These are phyloP conservation scores for Sphaeridia pumilis DNA, from an alignment of 2,888 invertebrate genomes.

Conservation along the genomic window DNA sequence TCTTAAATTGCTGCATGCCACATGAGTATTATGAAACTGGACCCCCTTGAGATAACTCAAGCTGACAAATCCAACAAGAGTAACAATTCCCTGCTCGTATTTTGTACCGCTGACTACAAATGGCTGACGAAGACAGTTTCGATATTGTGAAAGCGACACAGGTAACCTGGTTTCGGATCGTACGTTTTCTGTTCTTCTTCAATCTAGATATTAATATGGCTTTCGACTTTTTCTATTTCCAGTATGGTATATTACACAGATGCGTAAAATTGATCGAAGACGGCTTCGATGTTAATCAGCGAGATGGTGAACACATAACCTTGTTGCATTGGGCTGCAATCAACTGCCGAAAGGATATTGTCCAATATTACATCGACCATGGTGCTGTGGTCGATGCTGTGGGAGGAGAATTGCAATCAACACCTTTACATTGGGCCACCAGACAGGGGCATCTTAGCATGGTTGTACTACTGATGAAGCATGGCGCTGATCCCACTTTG, in stretches of 20 bases:
- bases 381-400: constrained; percentile 83
- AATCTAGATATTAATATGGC: background rate
- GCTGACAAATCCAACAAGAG: too few species aligned
- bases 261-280: constrained; percentile 68
- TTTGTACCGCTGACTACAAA: too few species aligned
- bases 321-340: constrained; percentile 99
- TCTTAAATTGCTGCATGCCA: too few species aligned
- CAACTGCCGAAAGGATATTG: constrained; percentile 88
- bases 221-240: constrained; percentile 29
- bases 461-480: constrained; percentile 63
- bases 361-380: constrained; percentile 71
- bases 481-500: constrained; percentile 76
- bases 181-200: background rate
- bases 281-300: constrained; percentile 87
- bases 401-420: constrained; percentile 90
- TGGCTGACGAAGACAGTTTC: constrained; percentile 41
- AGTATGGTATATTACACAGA: constrained; percentile 70
- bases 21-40: too few species aligned
- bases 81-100: too few species aligned
- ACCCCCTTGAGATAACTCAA: too few species aligned
- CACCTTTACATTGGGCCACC: constrained; percentile 97
- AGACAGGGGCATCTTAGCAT: constrained; percentile 82
- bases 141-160: constrained; percentile 94
- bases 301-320: constrained; percentile 90
- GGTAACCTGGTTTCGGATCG: constrained; percentile 39